Conservation (phyloP, 2,113 vertebrate genomes). For the Aegotheles bennettii region DNA sequence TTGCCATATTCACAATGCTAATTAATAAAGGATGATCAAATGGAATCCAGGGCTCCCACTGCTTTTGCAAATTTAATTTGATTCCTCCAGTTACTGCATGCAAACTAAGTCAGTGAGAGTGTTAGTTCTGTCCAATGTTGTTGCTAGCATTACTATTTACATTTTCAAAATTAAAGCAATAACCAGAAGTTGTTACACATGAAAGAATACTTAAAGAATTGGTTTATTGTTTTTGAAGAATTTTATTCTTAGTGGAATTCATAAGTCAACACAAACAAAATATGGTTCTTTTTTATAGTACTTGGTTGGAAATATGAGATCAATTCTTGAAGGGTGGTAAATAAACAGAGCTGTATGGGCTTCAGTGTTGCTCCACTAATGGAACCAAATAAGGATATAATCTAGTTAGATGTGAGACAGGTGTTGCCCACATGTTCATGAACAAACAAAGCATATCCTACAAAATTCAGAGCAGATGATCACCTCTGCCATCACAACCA, state of each 20-base stretch:
- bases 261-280: background rate
- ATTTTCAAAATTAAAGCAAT: background rate
- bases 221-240: background rate
- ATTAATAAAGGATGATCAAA: background rate
- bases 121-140: background rate
- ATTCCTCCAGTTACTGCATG: background rate
- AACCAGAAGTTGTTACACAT: background rate
- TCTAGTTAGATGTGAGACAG: background rate
- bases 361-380: background rate
- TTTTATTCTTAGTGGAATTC: background rate
- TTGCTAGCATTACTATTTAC: background rate
- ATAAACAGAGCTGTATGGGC: background rate
- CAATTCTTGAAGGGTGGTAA: background rate
- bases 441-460: background rate
- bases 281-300: background rate
- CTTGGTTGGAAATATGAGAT: background rate
- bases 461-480: background rate
- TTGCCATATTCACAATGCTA: background rate
- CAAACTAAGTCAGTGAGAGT: background rate
- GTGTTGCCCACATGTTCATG: background rate
- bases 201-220: background rate
- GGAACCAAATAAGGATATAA: background rate
- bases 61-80: background rate
- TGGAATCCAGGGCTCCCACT: background rate
- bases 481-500: background rate